A percentile compares a stretch with the other conserved stretches of the same genome.
Evolutionary conservation across 2,797 vertebrate genomes (phyloP).

Genomic region (Liasis olivaceus): DNA sequence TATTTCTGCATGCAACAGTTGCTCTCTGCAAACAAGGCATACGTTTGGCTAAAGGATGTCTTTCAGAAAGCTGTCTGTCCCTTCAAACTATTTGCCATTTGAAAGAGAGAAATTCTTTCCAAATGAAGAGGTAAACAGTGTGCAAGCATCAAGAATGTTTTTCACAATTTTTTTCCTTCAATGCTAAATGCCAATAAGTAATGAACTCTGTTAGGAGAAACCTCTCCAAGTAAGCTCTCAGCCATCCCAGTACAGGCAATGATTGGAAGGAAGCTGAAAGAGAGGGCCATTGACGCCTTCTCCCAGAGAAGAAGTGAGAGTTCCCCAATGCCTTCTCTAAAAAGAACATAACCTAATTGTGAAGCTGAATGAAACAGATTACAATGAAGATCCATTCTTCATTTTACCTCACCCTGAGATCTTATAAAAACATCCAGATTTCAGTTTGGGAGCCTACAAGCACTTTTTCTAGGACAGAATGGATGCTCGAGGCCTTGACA

Average conservation of each 20-base stretch:
- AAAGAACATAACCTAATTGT: neutral
- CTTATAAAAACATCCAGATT: too few species aligned
- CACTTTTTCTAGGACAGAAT: too few species aligned
- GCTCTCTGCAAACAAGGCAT: constrained; percentile 7
- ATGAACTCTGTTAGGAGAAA: neutral
- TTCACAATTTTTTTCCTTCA: neutral
- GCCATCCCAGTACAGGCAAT: neutral
- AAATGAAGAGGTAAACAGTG: neutral
- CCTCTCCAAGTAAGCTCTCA: neutral
- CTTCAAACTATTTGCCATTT: constrained; percentile 1
- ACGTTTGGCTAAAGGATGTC: neutral
- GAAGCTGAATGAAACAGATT: too few species aligned
- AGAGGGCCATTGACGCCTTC: neutral
- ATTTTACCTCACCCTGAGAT: too few species aligned
- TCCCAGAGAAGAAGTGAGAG: neutral
- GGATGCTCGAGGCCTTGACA: too few species aligned
- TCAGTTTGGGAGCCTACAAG: too few species aligned
- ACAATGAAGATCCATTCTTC: too few species aligned
- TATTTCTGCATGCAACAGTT: constrained; percentile 17
- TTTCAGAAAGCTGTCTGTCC: constrained; percentile 12
- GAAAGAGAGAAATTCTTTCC: neutral
- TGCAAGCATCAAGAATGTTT: neutral
- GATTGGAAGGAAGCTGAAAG: neutral
- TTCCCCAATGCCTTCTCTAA: neutral
- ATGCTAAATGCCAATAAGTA: neutral